Evolutionary conservation across 1,140 invertebrate species (phyloP), one percentile per base, ranked within the genome.

Genomic region (Drosophila auraria): DNA sequence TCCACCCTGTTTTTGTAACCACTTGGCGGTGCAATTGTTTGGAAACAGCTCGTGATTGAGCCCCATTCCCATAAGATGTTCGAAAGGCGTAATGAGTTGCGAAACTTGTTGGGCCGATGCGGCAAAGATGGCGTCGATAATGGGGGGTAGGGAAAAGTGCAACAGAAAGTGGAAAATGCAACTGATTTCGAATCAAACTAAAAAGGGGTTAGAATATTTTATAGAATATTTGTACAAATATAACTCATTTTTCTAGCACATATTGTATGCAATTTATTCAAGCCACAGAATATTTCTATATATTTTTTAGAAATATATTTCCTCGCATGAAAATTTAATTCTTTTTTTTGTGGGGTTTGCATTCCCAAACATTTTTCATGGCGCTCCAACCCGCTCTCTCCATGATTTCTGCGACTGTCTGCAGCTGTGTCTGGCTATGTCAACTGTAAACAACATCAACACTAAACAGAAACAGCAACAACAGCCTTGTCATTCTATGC

Each of bases 21-120:
- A 91, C 87, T 91, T 91, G 89, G 81, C 82, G 70, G 83, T 87
- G 87, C 89, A 91, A 91, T 91, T 91, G 87, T 91, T 91, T 91
- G 87, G 87, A 91, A 91, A 91, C 87, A 91, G 65, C 51, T 84
- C 71, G 78, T 87, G 84, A 87, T 87, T 87, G 84, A 76, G 72
- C 47, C 74, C 70, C 83, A 71, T 82, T 75, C 65, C 65, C 62
- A 64, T 65, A 76, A 75, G 65, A 78, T 12, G 47, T 36, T 65
- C 54, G 33, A 20, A 23, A 56, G 54, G 63, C 68, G 75, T 78
- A 78, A 77, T 77, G 75, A 78, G 75, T 68, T 75, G 56, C 50
- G 56, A 73, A 73, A 73, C 70, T 73, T 61, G 53, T 70, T 50
- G 65, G 69, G 64, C 64, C 42, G 69, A 17, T 45, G 61, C 47